Base-by-base conservation (phyloP, 2,888 invertebrate species). In the Cheilosia vernalis region DNA sequence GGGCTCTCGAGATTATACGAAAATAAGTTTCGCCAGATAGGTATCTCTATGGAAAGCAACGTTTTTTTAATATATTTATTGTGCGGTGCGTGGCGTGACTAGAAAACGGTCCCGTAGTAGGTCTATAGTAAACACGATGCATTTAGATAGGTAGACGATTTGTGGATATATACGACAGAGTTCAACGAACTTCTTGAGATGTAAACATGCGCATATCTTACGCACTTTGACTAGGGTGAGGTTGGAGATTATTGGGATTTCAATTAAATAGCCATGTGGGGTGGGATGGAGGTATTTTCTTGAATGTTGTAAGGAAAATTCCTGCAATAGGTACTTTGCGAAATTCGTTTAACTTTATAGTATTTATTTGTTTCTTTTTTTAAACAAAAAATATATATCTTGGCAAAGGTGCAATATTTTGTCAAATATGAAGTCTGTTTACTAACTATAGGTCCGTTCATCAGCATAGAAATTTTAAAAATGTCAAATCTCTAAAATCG, bases 201-300 rank as follows among this genome's bases (percentile, higher is more conserved):
- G 61, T 63, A 67, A 81, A 85, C 85, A 85, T 85, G 85, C 85
- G 85, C 85, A 85, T 81, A 72, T 72, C 81, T 67, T 66, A 72
- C 76, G 76, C 81, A 76, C 67, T 76, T 61, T 2, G 44, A 64
- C 47, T 70, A 76, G 80, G 80, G 66, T 84, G 83, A 82, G 53
- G 49, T 69, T 55, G 67, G 30, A 30, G 9, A 30, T 9, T 7
- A 30, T 30, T 30, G 49, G 10, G 21, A 9, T 78, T 61, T 47
- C 21, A 15, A 42, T 66, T 66, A 4, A 44, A 33, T 15, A 9
- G 7, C 21, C 5, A 27, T 44, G 21, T 47, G 40, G 56, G 37
- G 47, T 49, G 56, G 40, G 47, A 47, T 58, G 27, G 27, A 58
- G 64, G 64, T 37, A 49, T 13, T 21, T 49, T 49, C 10, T 21